These are phyloP conservation scores for Oostethus manadensis DNA, from an alignment of 2,113 vertebrate species.

Conservation along the genomic window DNA sequence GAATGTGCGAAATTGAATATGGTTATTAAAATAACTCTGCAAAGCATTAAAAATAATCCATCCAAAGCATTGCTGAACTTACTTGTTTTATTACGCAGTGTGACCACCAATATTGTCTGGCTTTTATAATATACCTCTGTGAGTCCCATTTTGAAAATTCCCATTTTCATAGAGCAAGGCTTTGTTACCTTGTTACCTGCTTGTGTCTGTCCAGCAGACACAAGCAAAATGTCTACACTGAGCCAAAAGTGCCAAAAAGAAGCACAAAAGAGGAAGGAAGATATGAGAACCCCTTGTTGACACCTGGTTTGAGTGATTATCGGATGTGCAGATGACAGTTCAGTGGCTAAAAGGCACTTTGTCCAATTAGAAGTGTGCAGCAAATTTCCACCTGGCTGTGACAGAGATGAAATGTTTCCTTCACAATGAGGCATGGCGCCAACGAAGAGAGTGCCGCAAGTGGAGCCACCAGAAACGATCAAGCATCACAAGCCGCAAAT, in stretches of 20 bases:
- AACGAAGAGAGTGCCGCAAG: constrained; percentile 74
- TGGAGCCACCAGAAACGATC: constrained; percentile 87
- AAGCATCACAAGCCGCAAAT: constrained; percentile 83
- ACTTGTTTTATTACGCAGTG: too few relatives aligned
- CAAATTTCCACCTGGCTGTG: constrained; percentile 85
- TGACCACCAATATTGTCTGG: too few relatives aligned
- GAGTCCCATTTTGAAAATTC: too few relatives aligned
- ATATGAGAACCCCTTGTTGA: constrained; percentile 50
- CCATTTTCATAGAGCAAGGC: too few relatives aligned
- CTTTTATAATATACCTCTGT: too few relatives aligned
- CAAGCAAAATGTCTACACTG: constrained; percentile 12
- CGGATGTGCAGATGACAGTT: constrained; percentile 74
- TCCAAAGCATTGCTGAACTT: too few relatives aligned
- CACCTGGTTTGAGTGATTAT: constrained; percentile 66
- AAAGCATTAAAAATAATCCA: too few relatives aligned
- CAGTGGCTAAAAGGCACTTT: constrained; percentile 84
- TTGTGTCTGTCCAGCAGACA: background rate
- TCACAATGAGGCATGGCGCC: constrained; percentile 79
- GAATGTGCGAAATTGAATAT: too few relatives aligned
- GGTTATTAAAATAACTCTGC: too few relatives aligned
- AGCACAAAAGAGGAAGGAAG: constrained; percentile 7
- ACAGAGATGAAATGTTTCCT: constrained; percentile 91
- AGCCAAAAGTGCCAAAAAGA: constrained; percentile 14
- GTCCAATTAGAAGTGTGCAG: constrained; percentile 89
- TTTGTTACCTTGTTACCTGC: too few relatives aligned